Evolutionary conservation across 2,888 invertebrate species (phyloP).

Genomic region (Tiliacea aurago): DNA sequence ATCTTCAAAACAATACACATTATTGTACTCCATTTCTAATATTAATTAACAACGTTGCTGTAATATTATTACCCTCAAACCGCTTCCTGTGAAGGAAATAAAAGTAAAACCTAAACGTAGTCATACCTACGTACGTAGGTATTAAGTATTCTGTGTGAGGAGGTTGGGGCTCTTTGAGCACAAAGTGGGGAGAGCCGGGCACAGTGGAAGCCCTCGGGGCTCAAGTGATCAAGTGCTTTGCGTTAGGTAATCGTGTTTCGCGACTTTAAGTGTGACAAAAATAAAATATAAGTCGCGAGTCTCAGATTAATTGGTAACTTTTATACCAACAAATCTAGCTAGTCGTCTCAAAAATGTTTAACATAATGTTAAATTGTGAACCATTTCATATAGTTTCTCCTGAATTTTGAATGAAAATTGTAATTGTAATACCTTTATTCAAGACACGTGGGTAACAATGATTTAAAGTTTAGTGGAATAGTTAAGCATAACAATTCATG

Average conservation of each 20-base stretch:
- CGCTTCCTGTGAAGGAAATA: neutral
- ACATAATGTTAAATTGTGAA: neutral
- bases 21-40: neutral
- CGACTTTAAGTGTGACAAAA: conserved; percentile 18
- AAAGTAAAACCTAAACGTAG: neutral
- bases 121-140: conserved; percentile 11
- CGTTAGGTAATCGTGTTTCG: conserved; percentile 37
- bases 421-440: too few relatives aligned
- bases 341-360: too few relatives aligned
- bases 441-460: neutral
- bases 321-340: neutral
- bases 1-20: too few relatives aligned
- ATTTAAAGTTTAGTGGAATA: neutral
- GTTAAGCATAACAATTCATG: neutral
- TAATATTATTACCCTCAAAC: neutral
- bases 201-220: conserved; percentile 29
- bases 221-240: conserved; percentile 53
- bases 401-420: neutral
- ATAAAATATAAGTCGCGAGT: neutral
- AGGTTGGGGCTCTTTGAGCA: conserved; percentile 44
- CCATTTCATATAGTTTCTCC: neutral
- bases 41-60: neutral
- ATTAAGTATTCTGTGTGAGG: conserved; percentile 50
- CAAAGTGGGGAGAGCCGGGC: conserved; percentile 38
- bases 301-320: neutral